These are phyloP conservation scores for Strigops habroptila DNA, from an alignment of 2,113 vertebrate species.

Conservation along the genomic window DNA sequence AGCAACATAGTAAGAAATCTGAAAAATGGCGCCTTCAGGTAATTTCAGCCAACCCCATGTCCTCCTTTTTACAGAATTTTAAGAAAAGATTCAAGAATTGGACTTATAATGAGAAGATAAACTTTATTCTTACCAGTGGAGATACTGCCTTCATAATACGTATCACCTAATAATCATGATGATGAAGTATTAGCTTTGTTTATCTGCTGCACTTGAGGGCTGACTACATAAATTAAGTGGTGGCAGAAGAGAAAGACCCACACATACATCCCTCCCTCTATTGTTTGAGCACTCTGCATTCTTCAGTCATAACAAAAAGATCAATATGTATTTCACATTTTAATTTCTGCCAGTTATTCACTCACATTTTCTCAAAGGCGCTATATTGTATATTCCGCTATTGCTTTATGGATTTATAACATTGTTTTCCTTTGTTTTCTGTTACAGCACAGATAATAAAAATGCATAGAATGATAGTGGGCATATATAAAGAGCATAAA, in stretches of 20 bases:
- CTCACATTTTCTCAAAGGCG: not conserved
- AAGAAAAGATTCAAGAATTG: not conserved
- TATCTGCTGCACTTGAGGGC: not conserved
- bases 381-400: not conserved
- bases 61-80: not conserved
- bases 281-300: not conserved
- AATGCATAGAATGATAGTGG: not conserved
- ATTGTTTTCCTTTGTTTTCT: conserved; percentile 8
- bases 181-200: not conserved
- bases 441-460: not conserved
- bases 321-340: not conserved
- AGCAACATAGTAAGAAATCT: not conserved
- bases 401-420: conserved; percentile 3
- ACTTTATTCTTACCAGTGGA: not conserved
- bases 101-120: not conserved
- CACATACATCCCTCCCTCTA: not conserved
- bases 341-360: not conserved
- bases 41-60: not conserved
- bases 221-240: not conserved
- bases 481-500: not conserved
- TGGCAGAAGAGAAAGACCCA: not conserved
- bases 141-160: not conserved
- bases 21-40: not conserved
- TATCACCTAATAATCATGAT: not conserved
- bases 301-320: not conserved